Conservation (phyloP, 2,888 invertebrate genomes). For the Trichopoda pennipes region DNA sequence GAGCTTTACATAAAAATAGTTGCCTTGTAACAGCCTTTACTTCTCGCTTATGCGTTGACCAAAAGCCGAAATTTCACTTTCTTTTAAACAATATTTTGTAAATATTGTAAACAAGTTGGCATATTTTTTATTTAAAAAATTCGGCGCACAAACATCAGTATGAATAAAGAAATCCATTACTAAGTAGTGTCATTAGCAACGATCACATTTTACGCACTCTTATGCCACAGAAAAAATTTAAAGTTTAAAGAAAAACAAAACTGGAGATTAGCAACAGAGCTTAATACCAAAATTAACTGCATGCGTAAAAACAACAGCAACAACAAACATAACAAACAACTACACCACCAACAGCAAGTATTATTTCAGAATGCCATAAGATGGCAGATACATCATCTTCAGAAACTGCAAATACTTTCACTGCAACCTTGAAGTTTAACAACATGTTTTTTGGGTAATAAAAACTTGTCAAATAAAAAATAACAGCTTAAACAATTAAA, state of each 20-base stretch:
- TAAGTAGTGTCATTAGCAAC: conserved; percentile 42
- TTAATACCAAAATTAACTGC: conserved; percentile 44
- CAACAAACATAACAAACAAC: not conserved
- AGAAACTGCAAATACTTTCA: conserved; percentile 71
- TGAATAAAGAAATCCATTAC: conserved; percentile 5
- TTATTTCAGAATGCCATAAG: no score
- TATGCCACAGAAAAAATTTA: not conserved
- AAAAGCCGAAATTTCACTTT: conserved; percentile 31
- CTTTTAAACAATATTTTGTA: conserved; percentile 37
- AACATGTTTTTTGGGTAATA: not conserved
- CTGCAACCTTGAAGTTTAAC: conserved; percentile 70
- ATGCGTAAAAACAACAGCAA: conserved; percentile 25
- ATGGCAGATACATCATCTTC: conserved; percentile 51
- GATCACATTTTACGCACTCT: conserved; percentile 44
- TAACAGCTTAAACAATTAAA: not conserved
- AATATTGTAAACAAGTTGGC: not conserved
- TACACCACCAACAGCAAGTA: conserved; percentile 24
- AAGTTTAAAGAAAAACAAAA: conserved; percentile 8
- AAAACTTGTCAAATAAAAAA: not conserved
- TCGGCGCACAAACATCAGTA: conserved; percentile 28
- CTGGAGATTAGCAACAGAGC: conserved; percentile 48
- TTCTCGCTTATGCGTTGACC: conserved; percentile 6
- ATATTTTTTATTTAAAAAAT: conserved; percentile 28
- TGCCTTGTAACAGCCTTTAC: no score
- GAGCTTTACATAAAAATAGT: no score